These are phyloP conservation scores for Homarus americanus DNA, from an alignment of 1,140 invertebrate genomes.

Conservation along the genomic window DNA sequence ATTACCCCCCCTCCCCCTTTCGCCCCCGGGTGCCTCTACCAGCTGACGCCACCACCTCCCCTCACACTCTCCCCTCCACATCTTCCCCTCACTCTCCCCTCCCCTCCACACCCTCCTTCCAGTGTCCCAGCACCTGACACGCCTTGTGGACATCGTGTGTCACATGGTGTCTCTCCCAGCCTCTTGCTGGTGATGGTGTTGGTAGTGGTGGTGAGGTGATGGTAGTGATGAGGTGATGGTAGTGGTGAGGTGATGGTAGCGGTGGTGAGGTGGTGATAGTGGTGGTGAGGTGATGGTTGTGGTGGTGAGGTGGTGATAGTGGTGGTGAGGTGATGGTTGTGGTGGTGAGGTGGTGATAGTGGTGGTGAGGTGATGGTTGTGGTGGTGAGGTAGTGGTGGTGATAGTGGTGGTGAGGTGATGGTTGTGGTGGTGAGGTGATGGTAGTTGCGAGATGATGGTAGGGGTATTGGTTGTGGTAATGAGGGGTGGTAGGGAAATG, in stretches of 20 bases:
- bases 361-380: not conserved
- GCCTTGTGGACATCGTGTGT: not conserved
- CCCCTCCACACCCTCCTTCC: not conserved
- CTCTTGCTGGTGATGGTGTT: not conserved
- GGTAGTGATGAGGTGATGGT: not conserved
- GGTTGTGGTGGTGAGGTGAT: no score
- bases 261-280: not conserved
- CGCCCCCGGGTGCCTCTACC: no score
- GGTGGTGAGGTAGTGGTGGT: no score
- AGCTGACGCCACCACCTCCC: not conserved
- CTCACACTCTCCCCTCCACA: not conserved
- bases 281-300: not conserved
- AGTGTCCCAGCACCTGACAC: not conserved
- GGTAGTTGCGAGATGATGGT: not conserved
- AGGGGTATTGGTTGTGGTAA: not conserved
- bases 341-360: not conserved
- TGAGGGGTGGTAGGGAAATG: not conserved
- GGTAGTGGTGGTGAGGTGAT: not conserved
- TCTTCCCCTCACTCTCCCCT: not conserved
- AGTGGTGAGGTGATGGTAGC: not conserved
- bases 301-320: not conserved
- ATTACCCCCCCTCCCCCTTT: no score
- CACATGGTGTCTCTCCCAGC: not conserved
- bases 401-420: no score
- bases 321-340: not conserved